Conservation (phyloP, 2,113 vertebrate species). For the Spea multiplicata region DNA sequence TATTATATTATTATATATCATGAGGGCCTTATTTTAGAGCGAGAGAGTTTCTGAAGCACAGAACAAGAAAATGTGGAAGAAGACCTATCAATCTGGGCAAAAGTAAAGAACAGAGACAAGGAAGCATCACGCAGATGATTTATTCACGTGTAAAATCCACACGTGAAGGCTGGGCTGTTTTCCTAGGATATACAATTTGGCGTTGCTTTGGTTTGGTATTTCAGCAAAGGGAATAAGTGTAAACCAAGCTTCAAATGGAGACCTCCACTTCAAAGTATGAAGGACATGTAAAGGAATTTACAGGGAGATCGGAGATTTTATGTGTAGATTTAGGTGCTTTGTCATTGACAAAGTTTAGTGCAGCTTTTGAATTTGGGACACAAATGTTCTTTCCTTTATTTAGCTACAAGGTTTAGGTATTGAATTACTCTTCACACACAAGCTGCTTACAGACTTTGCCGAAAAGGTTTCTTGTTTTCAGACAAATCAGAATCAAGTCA, state of each 20-base stretch:
- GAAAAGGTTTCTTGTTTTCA: too few species aligned
- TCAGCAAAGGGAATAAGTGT: not conserved
- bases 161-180: constrained; percentile 8
- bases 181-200: not conserved
- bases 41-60: too few species aligned
- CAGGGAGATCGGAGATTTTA: constrained; percentile 20
- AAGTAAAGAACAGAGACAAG: not conserved
- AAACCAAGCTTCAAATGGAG: not conserved
- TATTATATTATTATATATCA: too few species aligned
- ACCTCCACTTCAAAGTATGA: constrained; percentile 16
- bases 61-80: too few species aligned
- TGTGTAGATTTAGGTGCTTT: not conserved
- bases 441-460: too few species aligned
- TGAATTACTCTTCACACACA: too few species aligned
- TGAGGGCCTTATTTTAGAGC: too few species aligned
- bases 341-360: not conserved
- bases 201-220: not conserved
- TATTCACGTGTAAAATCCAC: not conserved
- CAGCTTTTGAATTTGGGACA: constrained; percentile 3
- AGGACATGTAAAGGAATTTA: constrained; percentile 20
- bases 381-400: too few species aligned
- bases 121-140: not conserved
- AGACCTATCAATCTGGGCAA: not conserved
- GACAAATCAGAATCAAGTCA: too few species aligned
- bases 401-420: too few species aligned